Evolutionary conservation across 2,888 invertebrate species (phyloP).

Genomic region (Eilema depressum): DNA sequence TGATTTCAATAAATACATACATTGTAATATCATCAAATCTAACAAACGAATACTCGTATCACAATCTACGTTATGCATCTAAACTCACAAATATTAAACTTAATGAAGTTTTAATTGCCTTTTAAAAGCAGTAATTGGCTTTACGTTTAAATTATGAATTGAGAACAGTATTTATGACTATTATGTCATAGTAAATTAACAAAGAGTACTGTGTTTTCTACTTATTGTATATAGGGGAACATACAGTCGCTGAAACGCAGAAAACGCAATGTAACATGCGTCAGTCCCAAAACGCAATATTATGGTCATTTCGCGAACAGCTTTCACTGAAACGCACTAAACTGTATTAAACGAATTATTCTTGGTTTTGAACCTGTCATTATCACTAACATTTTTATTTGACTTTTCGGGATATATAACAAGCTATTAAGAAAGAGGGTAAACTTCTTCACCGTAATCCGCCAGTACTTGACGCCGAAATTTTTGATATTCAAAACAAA

Average conservation of each 20-base stretch:
- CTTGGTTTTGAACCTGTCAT: too few relatives aligned
- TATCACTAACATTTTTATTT: too few relatives aligned
- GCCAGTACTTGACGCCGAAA: too few relatives aligned
- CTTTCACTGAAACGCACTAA: too few relatives aligned
- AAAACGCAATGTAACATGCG: too few relatives aligned
- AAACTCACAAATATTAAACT: conserved; percentile 10
- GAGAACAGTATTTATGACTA: conserved; percentile 7
- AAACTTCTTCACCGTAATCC: too few relatives aligned
- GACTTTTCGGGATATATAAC: too few relatives aligned
- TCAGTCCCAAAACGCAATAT: too few relatives aligned
- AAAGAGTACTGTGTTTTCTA: neutral
- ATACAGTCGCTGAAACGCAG: neutral
- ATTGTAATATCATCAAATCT: conserved; percentile 10
- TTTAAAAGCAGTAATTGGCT: conserved; percentile 15
- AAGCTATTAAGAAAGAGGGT: neutral
- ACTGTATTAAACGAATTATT: too few relatives aligned
- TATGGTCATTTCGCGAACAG: too few relatives aligned
- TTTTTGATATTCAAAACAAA: too few relatives aligned
- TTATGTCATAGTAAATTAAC: neutral
- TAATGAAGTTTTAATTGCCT: conserved; percentile 20
- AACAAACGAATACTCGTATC: conserved; percentile 4
- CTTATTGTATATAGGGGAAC: neutral
- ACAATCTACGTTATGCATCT: conserved; percentile 19
- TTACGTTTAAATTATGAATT: conserved; percentile 14
- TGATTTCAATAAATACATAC: neutral